Evolutionary conservation across 2,888 invertebrate species (phyloP).

Genomic region (Drosophila paramelanica): DNA sequence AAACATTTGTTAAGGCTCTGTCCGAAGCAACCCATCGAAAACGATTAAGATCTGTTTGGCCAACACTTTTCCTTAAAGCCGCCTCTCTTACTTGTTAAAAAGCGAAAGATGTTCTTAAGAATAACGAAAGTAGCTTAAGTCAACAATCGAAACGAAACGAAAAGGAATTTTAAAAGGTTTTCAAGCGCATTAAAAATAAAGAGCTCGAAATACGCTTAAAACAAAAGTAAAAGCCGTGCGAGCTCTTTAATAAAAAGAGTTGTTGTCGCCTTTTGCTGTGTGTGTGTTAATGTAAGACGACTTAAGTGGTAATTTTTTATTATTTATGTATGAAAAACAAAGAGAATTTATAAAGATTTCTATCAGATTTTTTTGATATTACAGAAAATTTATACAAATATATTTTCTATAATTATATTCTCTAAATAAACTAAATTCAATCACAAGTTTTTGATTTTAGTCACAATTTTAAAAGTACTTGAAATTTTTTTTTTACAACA

Average conservation of each 20-base stretch:
- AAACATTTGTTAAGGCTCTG: conserved; percentile 42
- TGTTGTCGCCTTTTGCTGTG: conserved; percentile 5
- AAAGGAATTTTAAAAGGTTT: conserved; percentile 78
- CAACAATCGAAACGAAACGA: conserved; percentile 60
- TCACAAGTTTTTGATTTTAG: no score
- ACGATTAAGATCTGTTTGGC: conserved; percentile 59
- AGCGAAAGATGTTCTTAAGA: conserved; percentile 67
- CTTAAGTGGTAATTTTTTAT: conserved; percentile 18
- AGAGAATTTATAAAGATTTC: not conserved
- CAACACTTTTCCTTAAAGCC: conserved; percentile 56
- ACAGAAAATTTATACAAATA: no score
- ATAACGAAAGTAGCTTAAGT: conserved; percentile 77
- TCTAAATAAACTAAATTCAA: no score
- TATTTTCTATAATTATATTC: no score
- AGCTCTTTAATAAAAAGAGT: conserved; percentile 5
- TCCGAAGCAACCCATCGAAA: conserved; percentile 25
- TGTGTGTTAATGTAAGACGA: conserved; percentile 15
- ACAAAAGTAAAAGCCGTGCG: conserved; percentile 73
- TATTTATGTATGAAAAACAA: not conserved
- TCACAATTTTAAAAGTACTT: not conserved
- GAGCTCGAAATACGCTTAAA: conserved; percentile 40
- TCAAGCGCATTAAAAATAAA: conserved; percentile 38
- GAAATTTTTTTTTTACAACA: conserved; percentile 9
- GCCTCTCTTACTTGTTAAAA: conserved; percentile 35
- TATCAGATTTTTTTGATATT: no score